A percentile compares a stretch with the other conserved stretches of the same genome.
phyloP scores from a whole-genome alignment of 2,888 invertebrate genomes.

The Apomyelois bistriatella region DNA sequence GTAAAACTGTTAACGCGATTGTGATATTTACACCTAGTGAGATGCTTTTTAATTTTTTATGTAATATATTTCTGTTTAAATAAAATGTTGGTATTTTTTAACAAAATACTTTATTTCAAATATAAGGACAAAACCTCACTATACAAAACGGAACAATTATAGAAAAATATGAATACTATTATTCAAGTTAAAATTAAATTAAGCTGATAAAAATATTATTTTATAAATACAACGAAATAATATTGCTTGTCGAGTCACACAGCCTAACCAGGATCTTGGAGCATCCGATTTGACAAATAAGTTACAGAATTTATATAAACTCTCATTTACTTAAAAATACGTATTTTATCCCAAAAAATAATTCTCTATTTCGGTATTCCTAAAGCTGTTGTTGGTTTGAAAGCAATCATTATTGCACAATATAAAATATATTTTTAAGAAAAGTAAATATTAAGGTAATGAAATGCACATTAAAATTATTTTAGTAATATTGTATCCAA shows the following conservation, averaged over 20 bases:
- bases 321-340: too few relatives aligned
- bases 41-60: conserved; percentile 3
- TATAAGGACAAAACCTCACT: not conserved
- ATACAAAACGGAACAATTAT: not conserved
- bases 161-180: conserved; percentile 13
- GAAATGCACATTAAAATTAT: too few relatives aligned
- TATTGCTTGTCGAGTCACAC: not conserved
- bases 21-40: conserved; percentile 13
- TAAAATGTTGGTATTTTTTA: conserved; percentile 3
- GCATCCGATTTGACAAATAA: too few relatives aligned
- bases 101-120: conserved; percentile 3
- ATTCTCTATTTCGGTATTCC: too few relatives aligned
- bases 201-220: not conserved
- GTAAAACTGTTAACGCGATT: conserved; percentile 2
- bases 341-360: too few relatives aligned
- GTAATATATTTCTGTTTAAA: not conserved
- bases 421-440: too few relatives aligned
- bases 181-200: conserved; percentile 6
- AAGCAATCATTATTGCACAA: too few relatives aligned
- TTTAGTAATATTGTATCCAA: too few relatives aligned
- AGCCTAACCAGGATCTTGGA: too few relatives aligned
- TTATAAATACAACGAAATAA: not conserved
- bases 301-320: too few relatives aligned
- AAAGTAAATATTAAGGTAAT: too few relatives aligned
- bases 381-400: too few relatives aligned